These are phyloP conservation scores for Bolinopsis microptera DNA, from an alignment of 37 sponge, comb jelly and placozoan genomes.

Conservation along the genomic window DNA sequence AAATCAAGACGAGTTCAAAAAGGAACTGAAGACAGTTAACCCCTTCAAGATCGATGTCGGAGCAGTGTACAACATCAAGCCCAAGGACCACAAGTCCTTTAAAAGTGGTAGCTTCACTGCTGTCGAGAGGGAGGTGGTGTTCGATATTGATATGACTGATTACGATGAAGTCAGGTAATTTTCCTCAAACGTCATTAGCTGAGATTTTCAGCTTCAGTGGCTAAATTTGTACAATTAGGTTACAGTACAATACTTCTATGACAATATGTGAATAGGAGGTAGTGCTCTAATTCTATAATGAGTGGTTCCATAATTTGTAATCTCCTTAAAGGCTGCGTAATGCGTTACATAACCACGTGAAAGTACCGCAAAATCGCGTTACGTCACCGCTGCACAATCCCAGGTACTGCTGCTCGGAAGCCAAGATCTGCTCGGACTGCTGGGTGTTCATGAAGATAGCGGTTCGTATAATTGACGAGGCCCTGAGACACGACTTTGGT, in stretches of 20 bases:
- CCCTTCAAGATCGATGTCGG: conserved; percentile 98
- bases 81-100: conserved; percentile 73
- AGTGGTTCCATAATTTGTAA: no score
- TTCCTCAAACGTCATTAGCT: no score
- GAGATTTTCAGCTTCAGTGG: no score
- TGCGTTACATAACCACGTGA: no score
- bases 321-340: no score
- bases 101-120: conserved; percentile 75
- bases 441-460: conserved; percentile 93
- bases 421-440: conserved; percentile 88
- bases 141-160: conserved; percentile 99
- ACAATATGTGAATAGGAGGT: background rate
- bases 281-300: background rate
- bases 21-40: conserved; percentile 71
- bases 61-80: conserved; percentile 84
- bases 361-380: no score
- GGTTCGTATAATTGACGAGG: conserved; percentile 78
- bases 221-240: no score
- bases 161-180: conserved; percentile 95
- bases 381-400: background rate
- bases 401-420: conserved; percentile 68
- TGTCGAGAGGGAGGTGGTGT: conserved; percentile 87
- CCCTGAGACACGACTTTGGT: conserved; percentile 95
- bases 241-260: no score
- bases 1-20: conserved; percentile 76